A percentile compares a stretch with the other conserved stretches of the same genome.
phyloP scores from a whole-genome alignment of 2,888 invertebrate species.

The Ennomos quercinarius region DNA sequence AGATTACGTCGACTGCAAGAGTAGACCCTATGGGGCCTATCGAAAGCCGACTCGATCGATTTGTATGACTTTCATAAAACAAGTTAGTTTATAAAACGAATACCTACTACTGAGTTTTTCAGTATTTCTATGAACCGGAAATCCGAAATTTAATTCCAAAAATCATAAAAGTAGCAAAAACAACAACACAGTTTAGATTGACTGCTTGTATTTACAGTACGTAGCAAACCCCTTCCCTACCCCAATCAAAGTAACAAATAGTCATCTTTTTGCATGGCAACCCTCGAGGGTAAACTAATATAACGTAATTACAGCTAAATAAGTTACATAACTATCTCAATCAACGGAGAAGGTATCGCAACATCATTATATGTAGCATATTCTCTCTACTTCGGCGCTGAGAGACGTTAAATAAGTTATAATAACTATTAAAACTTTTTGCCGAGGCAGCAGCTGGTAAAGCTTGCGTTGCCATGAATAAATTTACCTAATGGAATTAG shows the following conservation, averaged over 20 bases:
- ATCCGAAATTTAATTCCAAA: too few relatives aligned
- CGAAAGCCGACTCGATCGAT: too few relatives aligned
- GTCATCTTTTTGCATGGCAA: slow-evolving; percentile 4
- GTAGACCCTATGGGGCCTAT: too few relatives aligned
- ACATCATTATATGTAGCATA: slow-evolving; percentile 12
- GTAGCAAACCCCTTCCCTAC: neutral
- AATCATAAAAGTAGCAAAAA: too few relatives aligned
- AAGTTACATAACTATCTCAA: slow-evolving; percentile 14
- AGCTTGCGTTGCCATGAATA: slow-evolving; percentile 50
- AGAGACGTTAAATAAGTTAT: slow-evolving; percentile 30
- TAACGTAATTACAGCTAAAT: slow-evolving; percentile 12
- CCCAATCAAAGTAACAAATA: too few relatives aligned
- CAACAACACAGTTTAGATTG: too few relatives aligned
- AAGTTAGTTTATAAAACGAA: too few relatives aligned
- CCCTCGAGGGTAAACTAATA: neutral
- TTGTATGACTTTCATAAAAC: too few relatives aligned
- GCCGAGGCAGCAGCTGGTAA: slow-evolving; percentile 43
- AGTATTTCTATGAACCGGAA: too few relatives aligned
- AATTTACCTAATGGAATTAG: slow-evolving; percentile 55
- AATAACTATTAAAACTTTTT: slow-evolving; percentile 44
- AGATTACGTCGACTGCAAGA: too few relatives aligned
- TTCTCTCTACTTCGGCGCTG: slow-evolving; percentile 10
- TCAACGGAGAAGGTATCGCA: slow-evolving; percentile 19
- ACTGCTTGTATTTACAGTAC: neutral
- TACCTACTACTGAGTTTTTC: too few relatives aligned